A percentile compares a stretch with the other conserved stretches of the same genome.
Evolutionary conservation across 2,888 invertebrate genomes (phyloP).

Genomic region (Notodonta ziczac): DNA sequence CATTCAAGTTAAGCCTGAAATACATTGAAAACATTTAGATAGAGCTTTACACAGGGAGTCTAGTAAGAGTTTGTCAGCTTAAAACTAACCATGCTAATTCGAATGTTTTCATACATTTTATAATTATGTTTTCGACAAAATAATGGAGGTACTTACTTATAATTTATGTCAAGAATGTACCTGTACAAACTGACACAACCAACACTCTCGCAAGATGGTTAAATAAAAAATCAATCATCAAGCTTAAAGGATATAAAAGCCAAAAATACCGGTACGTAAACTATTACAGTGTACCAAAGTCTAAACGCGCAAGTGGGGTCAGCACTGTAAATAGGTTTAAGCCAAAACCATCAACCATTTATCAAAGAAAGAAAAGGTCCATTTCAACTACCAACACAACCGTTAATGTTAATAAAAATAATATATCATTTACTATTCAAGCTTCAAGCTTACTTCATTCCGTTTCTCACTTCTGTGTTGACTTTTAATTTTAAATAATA

Average conservation of each 20-base stretch:
- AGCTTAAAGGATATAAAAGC: not conserved
- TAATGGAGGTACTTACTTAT: too few relatives aligned
- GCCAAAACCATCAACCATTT: not conserved
- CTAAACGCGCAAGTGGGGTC: not conserved
- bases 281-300: not conserved
- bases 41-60: too few relatives aligned
- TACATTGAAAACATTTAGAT: too few relatives aligned
- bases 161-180: too few relatives aligned
- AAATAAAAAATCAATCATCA: too few relatives aligned
- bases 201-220: too few relatives aligned
- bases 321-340: not conserved
- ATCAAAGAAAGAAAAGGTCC: not conserved
- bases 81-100: too few relatives aligned
- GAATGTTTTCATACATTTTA: too few relatives aligned
- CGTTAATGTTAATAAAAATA: slow-evolving; percentile 1
- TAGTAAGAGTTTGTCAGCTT: too few relatives aligned
- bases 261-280: not conserved
- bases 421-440: slow-evolving; percentile 7
- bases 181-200: too few relatives aligned
- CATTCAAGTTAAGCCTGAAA: not conserved
- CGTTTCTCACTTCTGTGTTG: slow-evolving; percentile 7
- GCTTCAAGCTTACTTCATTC: not conserved
- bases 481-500: slow-evolving; percentile 4
- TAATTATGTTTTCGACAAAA: too few relatives aligned
- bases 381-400: not conserved